These are phyloP conservation scores for Onychomys arenicola DNA, from an alignment of 2,797 vertebrate species.

Conservation along the genomic window DNA sequence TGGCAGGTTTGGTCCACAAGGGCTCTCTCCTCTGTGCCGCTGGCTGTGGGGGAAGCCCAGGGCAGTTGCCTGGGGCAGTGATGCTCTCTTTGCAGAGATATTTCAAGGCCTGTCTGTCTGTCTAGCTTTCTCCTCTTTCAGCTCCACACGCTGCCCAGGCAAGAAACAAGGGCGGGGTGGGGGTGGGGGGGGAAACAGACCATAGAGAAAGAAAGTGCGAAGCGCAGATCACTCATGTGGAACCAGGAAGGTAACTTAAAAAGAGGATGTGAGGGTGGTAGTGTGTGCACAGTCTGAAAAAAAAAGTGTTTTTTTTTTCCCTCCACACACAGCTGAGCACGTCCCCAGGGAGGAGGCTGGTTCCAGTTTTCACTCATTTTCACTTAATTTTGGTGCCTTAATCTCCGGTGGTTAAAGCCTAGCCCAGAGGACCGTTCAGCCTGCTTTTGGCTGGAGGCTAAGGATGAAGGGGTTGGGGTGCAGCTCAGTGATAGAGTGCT, in stretches of 20 bases:
- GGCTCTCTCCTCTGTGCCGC: neutral
- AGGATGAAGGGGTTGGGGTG: neutral
- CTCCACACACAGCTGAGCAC: neutral
- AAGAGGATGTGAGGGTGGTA: accelerated
- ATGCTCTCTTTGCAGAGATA: neutral
- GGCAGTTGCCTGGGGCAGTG: neutral
- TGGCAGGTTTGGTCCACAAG: neutral
- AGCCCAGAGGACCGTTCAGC: neutral
- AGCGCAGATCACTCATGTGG: neutral
- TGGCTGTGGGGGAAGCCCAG: neutral
- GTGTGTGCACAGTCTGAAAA: neutral
- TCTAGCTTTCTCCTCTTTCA: neutral
- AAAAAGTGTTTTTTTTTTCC: too few relatives aligned
- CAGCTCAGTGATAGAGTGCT: neutral
- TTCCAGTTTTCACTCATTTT: constrained; percentile 45
- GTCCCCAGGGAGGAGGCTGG: neutral
- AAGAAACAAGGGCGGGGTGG: constrained; percentile 59
- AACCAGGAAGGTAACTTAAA: constrained; percentile 64
- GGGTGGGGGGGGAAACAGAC: constrained; percentile 78
- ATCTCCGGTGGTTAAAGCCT: neutral
- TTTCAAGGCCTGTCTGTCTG: neutral
- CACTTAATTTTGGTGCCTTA: neutral
- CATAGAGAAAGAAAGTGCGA: constrained; percentile 70
- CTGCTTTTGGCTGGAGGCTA: neutral
- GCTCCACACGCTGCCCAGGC: neutral